Base-by-base conservation (phyloP, 1,140 invertebrate species). In the Potamilus streckersoni region DNA sequence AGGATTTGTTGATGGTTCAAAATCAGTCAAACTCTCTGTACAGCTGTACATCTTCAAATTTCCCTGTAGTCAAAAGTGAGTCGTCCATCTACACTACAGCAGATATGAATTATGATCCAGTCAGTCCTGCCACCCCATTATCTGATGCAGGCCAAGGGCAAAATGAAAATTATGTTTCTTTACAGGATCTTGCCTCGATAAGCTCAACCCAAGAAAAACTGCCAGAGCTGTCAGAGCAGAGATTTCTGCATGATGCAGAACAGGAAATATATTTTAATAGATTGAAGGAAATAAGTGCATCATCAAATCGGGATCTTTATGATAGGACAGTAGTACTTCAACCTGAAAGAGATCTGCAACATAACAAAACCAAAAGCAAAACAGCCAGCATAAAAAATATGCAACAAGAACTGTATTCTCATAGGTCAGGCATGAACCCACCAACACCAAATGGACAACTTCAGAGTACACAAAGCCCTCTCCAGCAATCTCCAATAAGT, bases 51-150 rank as follows among this genome's bases (percentile, higher is more conserved):
- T 49, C 38, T 49, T 49, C 38, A 49, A 49, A 49, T 49, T 49
- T 8, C 38, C 38, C 38, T 0, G 38, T 49, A 49, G 38, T 49
- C 38, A 81, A 83, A 70, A 80, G 76, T 31, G 77, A 80, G 63
- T 72, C 73, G 59, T 76, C 73, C 58, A 74, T 74, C 17, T 67
- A 67, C 16, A 78, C 81, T 27, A 78, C 72, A n/a, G 56, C 76
- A 15, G 79, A 83, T 27, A 80, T 87, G 73, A 84, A 75, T 56
- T 87, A 87, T 76, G 86, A 87, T 67, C 83, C 86, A 20, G 85
- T 87, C 15, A 86, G 85, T 68, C 86, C 86, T n/a, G 81, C 83
- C 58, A 78, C 83, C 73, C 71, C 83, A 31, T 61, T 83, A 27
- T 79, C 78, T 56, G 68, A 81, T 49, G 19, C 60, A 20, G 59